A percentile compares a stretch with the other conserved stretches of the same genome.
These are phyloP conservation scores for Dascillus cervinus DNA, from an alignment of 2,888 invertebrate species.

Conservation along the genomic window DNA sequence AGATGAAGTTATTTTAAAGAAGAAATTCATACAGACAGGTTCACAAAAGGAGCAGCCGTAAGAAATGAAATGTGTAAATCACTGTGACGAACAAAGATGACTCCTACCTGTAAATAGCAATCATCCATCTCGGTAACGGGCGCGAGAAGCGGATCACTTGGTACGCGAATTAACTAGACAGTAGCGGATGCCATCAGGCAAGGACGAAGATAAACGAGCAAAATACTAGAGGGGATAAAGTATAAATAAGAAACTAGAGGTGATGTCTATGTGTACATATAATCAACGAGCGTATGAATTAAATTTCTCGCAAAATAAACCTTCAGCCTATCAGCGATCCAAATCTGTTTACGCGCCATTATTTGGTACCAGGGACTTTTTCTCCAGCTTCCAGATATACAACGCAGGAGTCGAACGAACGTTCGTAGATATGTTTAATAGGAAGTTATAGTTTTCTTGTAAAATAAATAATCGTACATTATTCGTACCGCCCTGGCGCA, in stretches of 20 bases:
- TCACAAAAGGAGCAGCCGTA: slow-evolving; percentile 8
- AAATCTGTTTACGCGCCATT: no score
- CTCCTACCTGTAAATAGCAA: slow-evolving; percentile 16
- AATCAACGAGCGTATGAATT: no score
- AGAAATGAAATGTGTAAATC: slow-evolving; percentile 14
- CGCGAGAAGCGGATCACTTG: slow-evolving; percentile 20
- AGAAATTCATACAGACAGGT: slow-evolving; percentile 1
- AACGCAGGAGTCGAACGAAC: no score
- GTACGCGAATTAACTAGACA: slow-evolving; percentile 22
- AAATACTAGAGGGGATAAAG: slow-evolving; percentile 11
- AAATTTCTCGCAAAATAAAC: no score
- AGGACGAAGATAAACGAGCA: slow-evolving; percentile 21
- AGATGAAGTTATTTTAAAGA: slow-evolving; percentile 4
- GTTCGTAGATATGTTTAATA: no score
- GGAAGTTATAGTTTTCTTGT: no score
- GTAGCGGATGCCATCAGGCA: slow-evolving; percentile 16
- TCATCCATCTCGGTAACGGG: slow-evolving; percentile 18
- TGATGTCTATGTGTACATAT: no score
- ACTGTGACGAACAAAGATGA: slow-evolving; percentile 12
- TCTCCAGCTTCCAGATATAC: no score
- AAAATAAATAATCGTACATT: no score
- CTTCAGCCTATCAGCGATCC: no score
- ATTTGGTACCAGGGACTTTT: no score
- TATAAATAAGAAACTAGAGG: slow-evolving; percentile 13
- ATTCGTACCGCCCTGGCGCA: no score